Evolutionary conservation across 1,140 invertebrate genomes (phyloP), one percentile per base, ranked within the genome.

Genomic region (Stenopsyche tienmushanensis): DNA sequence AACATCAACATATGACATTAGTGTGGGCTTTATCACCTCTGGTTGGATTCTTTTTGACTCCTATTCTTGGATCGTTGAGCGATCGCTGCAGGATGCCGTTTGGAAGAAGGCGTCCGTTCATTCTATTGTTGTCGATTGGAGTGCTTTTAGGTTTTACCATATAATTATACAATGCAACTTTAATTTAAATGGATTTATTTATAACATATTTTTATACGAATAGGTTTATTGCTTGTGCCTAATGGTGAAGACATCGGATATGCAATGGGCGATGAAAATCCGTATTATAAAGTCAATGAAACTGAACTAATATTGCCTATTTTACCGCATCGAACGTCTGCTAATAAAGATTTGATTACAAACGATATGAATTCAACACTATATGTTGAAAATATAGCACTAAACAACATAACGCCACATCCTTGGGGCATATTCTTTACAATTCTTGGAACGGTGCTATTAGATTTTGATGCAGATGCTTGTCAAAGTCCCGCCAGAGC

Each of bases 381-480:
- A n/a, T n/a, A n/a, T n/a, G 69, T 47, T 10, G n/a, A 21, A 5
- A 13, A 8, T 10, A n/a, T 45, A 1, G 25, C 23, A n/a, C 5
- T 18, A 0, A 41, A 41, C 9, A 15, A 24, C 23, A 76, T 76
- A 24, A 78, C 78, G 8, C 81, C 82, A 1, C 91, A 93, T 76
- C 86, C 89, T 0, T 94, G 92, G 92, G 91, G 92, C 1, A 88
- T 97, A 26, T 85, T 96, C 71, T 93, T 98, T 71, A 97, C 95
- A 0, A 88, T 98, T 44, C 73, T 98, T 0, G 96, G 96, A 9
- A 97, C 96, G 0, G 92, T 96, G 24, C 78, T 98, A 8, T 79
- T 98, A 23, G 96, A 98, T 77, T 97, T 98, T 77, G 93, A 96
- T 76, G 95, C 95, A 0, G 95, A 98, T 75, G 93, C 94, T 25